Base-by-base conservation (phyloP, 1,140 invertebrate species). In the Augochlora pura region DNA sequence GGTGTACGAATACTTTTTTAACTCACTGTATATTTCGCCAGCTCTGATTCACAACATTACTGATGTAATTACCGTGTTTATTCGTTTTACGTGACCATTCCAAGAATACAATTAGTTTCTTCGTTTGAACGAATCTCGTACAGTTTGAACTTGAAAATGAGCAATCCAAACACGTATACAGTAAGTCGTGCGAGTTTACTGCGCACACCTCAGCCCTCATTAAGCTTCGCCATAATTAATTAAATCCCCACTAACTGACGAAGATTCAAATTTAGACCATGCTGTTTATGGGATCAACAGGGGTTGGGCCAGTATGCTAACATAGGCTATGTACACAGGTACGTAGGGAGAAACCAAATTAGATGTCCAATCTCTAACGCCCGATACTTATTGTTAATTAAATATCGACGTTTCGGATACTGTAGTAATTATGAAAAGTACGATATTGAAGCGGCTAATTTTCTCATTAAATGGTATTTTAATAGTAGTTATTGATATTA, bases 291-390 rank as follows among this genome's bases (percentile, higher is more conserved):
- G 23, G 12, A 16, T 25, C 21, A 46, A 12, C 21, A 27, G 16
- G 21, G 59, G 16, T 23, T 63, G 18, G 14, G 14, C 52, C 42
- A 64, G n/a, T 23, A 64, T 64, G 71, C 21, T 73, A 64, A 64
- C 42, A 46, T 32, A 57, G 18, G 18, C 0, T 57, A 52, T 18
- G 42, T 46, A 12, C 14, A 46, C 42, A 46, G 0, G 9, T 46
- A 2, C 2, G 42, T 12, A 46, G 42, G 42, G 42, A 12, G 42
- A 46, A 14, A 14, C 42, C 12, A 46, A 46, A 46, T 57, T 57
- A 7, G 18, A 57, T 21, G 18, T 57, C 16, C 49, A 54, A 54
- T 54, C 49, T 21, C 21, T 54, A 54, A 21, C 49, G 21, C 1
- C 8, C 21, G 49, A 54, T 18, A 54, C 16, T 54, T 54, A 54